Percentiles rank a stretch among this genome's conserved stretches.
These are phyloP conservation scores for Sebastes elongatus DNA, from an alignment of 2,797 vertebrate species.

Conservation along the genomic window DNA sequence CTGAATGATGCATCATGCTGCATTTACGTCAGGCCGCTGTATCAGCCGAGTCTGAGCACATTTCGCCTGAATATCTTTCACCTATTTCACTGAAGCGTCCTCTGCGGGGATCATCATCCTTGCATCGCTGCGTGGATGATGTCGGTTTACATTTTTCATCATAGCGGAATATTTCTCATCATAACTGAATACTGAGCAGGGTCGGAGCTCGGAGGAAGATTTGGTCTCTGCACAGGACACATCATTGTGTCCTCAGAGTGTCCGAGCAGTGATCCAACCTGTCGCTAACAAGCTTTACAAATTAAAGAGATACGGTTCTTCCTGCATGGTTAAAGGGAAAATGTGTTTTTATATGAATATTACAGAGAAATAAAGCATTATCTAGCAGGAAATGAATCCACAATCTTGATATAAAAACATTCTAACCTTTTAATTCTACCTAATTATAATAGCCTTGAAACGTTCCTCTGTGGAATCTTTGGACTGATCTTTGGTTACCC, in stretches of 20 bases:
- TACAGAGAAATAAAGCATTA: background rate
- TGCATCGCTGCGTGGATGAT: constrained; percentile 16
- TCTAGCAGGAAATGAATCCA: background rate
- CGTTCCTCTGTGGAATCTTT: no score
- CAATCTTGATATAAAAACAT: background rate
- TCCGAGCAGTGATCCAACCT: background rate
- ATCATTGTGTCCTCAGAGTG: background rate
- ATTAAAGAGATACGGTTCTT: background rate
- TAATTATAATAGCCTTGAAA: background rate
- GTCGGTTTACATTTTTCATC: constrained; percentile 42
- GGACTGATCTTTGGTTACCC: background rate
- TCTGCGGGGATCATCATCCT: constrained; percentile 36
- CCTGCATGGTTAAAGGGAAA: background rate
- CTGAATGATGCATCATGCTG: constrained; percentile 47
- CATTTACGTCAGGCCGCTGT: constrained; percentile 42
- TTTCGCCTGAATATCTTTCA: constrained; percentile 36
- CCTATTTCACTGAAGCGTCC: constrained; percentile 1
- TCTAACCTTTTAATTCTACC: background rate
- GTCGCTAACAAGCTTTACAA: background rate
- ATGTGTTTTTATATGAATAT: background rate
- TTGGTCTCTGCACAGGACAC: constrained; percentile 10
- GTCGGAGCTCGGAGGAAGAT: constrained; percentile 8
- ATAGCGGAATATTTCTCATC: constrained; percentile 44
- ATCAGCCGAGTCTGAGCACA: constrained; percentile 21
- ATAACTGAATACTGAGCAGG: constrained; percentile 44